Percentiles rank a stretch among this genome's conserved stretches.
Conservation (phyloP, 2,888 invertebrate genomes). For the Sussaba pulchella region DNA sequence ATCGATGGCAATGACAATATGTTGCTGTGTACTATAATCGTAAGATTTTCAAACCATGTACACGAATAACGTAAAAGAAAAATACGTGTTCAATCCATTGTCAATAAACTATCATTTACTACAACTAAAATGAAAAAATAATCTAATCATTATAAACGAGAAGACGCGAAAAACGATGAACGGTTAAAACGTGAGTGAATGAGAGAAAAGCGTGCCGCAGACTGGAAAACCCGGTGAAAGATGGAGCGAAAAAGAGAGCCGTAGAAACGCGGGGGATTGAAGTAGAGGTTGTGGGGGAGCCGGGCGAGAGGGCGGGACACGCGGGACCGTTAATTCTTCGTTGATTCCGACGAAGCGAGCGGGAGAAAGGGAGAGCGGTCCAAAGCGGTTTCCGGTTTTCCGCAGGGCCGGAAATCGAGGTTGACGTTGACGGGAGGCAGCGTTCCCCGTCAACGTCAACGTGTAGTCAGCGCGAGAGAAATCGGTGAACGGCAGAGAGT, state of each 20-base stretch:
- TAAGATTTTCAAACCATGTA: no score
- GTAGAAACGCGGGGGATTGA: slow-evolving; percentile 13
- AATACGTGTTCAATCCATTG: no score
- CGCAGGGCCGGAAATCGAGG: slow-evolving; percentile 72
- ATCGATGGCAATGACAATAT: no score
- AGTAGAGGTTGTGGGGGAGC: neutral
- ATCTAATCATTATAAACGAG: slow-evolving; percentile 51
- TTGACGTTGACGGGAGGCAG: slow-evolving; percentile 74
- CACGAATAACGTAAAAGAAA: no score
- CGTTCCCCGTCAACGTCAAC: slow-evolving; percentile 46
- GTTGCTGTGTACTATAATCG: no score
- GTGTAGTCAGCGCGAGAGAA: slow-evolving; percentile 50
- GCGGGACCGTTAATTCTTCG: slow-evolving; percentile 73
- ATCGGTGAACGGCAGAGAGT: slow-evolving; percentile 26
- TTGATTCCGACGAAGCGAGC: slow-evolving; percentile 73
- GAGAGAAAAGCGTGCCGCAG: slow-evolving; percentile 39
- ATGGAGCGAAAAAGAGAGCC: slow-evolving; percentile 58
- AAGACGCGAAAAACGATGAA: slow-evolving; percentile 41
- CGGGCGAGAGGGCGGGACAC: slow-evolving; percentile 37
- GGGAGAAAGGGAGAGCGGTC: no score
- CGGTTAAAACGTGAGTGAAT: slow-evolving; percentile 40
- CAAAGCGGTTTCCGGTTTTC: slow-evolving; percentile 71
- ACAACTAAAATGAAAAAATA: no score
- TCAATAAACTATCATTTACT: no score
- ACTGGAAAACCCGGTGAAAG: slow-evolving; percentile 61